Base-by-base conservation (phyloP, 2,888 invertebrate species). In the Lepetodrilus schrolli region DNA sequence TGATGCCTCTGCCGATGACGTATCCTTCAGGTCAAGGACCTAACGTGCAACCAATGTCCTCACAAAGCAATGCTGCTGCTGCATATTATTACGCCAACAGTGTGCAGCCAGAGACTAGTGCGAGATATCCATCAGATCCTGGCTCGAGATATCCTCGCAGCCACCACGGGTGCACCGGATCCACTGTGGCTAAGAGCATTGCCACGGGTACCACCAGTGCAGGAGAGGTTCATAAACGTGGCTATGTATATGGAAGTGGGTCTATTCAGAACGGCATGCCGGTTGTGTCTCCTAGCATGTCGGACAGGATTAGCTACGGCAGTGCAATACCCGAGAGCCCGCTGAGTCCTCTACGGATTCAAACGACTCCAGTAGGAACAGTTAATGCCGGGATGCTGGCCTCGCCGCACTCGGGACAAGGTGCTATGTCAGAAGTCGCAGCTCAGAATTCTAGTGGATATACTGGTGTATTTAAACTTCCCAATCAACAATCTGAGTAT, bases 231-330 rank as follows among this genome's bases (percentile, higher is more conserved):
- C 58, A 58, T 23, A 58, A 58, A 34, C 58, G 34, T 30, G 26
- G 17, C 30, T 58, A 26, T 30, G 5, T 34, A n/a, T 58, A 58
- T 30, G 26, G n/a, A 1, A 17, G 43, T 17, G 58, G 58, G n/a
- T 58, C 58, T 34, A 30, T 58, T 30, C 58, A 58, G 30, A 58
- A 58, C 30, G 58, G 58, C 7, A 26, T 58, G 30, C 58, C 58
- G 17, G 10, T 30, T 5, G 21, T 17, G 21, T 48, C 48, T n/a
- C 17, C 26, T 3, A 58, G 58, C 43, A 43, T 13, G 8, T 4
- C 43, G 2, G 43, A 43, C 7, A 43, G 43, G 17, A 17, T 43
- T n/a, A n/a, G 4, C 43, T 17, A 43, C 43, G 26, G 30, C 34
- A 26, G 26, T 17, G 30, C 4, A 30, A 17, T 10, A 7, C 30